A percentile compares a stretch with the other conserved stretches of the same genome.
Conservation (phyloP, 2,113 vertebrate species). For the Pelobates fuscus region DNA sequence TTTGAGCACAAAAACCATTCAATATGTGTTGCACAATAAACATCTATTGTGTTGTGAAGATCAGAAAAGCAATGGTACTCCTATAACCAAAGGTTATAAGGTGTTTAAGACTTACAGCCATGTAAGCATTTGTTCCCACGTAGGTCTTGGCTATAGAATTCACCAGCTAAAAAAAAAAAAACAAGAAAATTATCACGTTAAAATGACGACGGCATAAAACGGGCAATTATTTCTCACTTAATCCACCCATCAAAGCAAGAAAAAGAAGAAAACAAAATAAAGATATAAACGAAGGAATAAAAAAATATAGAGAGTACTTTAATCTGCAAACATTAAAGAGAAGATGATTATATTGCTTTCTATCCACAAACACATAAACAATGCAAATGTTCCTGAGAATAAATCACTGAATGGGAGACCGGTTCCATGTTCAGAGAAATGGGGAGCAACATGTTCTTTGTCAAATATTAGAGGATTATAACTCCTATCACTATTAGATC, state of each 20-base stretch:
- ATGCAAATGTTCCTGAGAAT: constrained; percentile 63
- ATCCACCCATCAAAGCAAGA: constrained; percentile 81
- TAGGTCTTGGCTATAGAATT: constrained; percentile 99
- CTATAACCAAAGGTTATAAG: too few relatives aligned
- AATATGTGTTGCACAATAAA: too few relatives aligned
- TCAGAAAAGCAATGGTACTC: too few relatives aligned
- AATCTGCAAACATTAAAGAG: constrained; percentile 68
- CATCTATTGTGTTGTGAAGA: too few relatives aligned
- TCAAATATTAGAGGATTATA: background rate
- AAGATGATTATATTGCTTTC: constrained; percentile 70
- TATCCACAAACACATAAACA: constrained; percentile 66
- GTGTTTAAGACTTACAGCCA: constrained; percentile 86
- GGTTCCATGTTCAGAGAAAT: background rate
- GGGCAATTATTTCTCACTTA: constrained; percentile 84
- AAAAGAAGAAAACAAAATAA: constrained; percentile 60
- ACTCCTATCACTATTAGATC: too few relatives aligned
- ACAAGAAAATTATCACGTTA: constrained; percentile 75
- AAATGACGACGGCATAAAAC: constrained; percentile 67
- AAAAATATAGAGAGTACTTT: constrained; percentile 59
- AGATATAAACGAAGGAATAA: constrained; percentile 34
- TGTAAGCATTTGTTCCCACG: constrained; percentile 97
- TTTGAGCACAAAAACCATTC: too few relatives aligned
- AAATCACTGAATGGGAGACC: constrained; percentile 1
- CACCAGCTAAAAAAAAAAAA: constrained; percentile 83
- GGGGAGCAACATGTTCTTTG: background rate